These are phyloP conservation scores for Metacarcinus magister DNA, from an alignment of 2,888 invertebrate genomes.

Conservation along the genomic window DNA sequence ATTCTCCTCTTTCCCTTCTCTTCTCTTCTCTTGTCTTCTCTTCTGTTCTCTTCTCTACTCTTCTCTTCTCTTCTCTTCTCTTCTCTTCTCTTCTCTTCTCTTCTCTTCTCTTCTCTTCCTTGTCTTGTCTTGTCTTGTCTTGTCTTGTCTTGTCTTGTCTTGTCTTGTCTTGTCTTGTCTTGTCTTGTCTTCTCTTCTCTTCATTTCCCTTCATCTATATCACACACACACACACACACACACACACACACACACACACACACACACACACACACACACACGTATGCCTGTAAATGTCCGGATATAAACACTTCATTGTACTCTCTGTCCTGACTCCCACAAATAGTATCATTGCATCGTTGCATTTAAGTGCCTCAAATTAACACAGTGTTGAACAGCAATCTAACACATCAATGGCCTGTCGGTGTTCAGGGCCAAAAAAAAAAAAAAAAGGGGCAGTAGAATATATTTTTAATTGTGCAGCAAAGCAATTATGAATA, in stretches of 20 bases:
- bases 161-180: too few species aligned
- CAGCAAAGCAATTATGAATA: slow-evolving; percentile 27
- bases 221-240: slow-evolving; percentile 41
- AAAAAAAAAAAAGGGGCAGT: neutral
- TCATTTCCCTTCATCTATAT: too few species aligned
- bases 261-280: slow-evolving; percentile 45
- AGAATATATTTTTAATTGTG: slow-evolving; percentile 9
- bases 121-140: too few species aligned
- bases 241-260: slow-evolving; percentile 48
- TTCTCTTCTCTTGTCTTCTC: neutral
- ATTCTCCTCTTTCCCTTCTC: neutral
- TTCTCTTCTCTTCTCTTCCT: neutral
- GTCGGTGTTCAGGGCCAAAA: neutral
- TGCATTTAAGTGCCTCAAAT: neutral
- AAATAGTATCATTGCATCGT: neutral
- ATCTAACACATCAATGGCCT: neutral
- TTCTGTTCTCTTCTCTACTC: neutral
- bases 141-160: too few species aligned
- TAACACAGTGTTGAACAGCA: neutral
- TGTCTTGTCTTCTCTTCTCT: too few species aligned
- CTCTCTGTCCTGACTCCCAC: neutral
- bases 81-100: neutral
- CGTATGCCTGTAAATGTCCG: neutral
- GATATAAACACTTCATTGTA: neutral
- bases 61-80: slow-evolving; percentile 10